Conservation (phyloP, 2,113 vertebrate genomes). For the Myiozetetes cayanensis region DNA sequence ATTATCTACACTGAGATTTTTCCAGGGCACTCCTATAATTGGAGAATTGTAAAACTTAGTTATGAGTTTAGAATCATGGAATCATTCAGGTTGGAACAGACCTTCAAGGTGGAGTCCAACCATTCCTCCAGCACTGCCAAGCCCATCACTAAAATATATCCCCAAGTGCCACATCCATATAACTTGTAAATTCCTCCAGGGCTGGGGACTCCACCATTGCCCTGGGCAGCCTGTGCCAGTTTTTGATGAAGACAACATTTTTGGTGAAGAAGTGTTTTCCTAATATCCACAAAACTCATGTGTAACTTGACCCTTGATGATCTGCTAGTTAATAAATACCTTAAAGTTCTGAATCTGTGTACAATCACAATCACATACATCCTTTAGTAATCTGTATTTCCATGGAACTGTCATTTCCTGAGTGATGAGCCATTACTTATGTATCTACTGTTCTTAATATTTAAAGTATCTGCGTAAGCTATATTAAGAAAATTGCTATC, state of each 20-base stretch:
- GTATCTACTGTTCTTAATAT: background rate
- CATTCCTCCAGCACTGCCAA: background rate
- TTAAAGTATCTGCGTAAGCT: background rate
- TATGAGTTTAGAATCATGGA: background rate
- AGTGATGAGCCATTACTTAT: background rate
- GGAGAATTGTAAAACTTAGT: background rate
- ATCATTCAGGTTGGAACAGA: background rate
- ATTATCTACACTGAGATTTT: background rate
- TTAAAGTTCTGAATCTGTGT: background rate
- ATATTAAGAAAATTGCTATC: slow-evolving; percentile 11
- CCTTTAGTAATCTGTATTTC: slow-evolving; percentile 10
- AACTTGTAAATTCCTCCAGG: background rate
- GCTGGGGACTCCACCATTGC: background rate
- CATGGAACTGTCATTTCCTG: background rate
- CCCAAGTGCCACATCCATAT: background rate
- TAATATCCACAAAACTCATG: background rate
- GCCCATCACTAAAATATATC: background rate
- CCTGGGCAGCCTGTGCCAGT: background rate
- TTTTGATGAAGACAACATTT: background rate
- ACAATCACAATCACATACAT: background rate
- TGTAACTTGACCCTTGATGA: background rate
- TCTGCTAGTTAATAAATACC: background rate
- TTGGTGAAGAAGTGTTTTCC: background rate
- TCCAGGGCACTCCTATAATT: background rate
- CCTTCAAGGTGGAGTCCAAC: background rate